These are phyloP conservation scores for Alouatta palliata DNA, from an alignment of 2,113 vertebrate species.

Conservation along the genomic window DNA sequence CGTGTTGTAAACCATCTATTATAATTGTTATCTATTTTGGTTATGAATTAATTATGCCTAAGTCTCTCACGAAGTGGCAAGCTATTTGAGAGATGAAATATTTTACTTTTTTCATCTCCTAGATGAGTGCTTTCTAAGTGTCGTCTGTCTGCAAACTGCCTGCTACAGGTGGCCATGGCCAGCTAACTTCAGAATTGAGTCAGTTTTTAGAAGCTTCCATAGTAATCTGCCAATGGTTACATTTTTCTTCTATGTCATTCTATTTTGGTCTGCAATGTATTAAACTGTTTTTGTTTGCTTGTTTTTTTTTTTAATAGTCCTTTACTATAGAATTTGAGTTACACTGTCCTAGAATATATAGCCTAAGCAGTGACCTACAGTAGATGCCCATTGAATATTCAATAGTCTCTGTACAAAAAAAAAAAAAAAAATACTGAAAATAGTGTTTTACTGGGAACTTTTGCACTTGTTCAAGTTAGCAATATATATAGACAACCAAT, in stretches of 20 bases:
- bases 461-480: not conserved
- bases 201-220: not conserved
- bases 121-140: not conserved
- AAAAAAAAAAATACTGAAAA: not conserved
- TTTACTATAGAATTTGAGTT: not conserved
- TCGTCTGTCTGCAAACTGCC: not conserved
- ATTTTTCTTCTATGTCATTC: not conserved
- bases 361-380: not conserved
- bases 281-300: not conserved
- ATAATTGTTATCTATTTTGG: not conserved
- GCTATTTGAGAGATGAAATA: not conserved
- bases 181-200: not conserved
- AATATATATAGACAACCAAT: too few relatives aligned
- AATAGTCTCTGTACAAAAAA: not conserved
- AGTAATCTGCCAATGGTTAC: not conserved
- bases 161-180: not conserved
- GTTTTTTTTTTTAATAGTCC: not conserved
- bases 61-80: not conserved
- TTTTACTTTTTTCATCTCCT: not conserved
- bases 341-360: not conserved
- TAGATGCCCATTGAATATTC: not conserved
- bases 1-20: not conserved
- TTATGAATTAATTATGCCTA: not conserved
- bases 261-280: not conserved
- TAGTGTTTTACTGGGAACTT: not conserved